Percentiles rank a stretch among this genome's conserved stretches.
Evolutionary conservation across 1,140 invertebrate genomes (phyloP).

Genomic region (Vanessa atalanta): DNA sequence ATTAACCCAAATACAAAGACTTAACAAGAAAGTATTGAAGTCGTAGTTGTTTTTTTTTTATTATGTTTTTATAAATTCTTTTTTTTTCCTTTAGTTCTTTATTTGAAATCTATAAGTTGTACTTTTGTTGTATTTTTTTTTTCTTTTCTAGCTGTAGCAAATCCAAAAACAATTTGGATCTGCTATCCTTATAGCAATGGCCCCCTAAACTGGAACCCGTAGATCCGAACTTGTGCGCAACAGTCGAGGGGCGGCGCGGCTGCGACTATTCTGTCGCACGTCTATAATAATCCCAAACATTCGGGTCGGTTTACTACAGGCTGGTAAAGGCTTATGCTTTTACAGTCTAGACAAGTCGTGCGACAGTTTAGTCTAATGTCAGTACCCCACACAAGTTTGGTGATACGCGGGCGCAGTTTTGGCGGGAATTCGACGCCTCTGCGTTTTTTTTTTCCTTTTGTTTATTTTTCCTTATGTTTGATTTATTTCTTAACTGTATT

Average conservation of each 20-base stretch:
- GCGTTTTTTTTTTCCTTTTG: constrained; percentile 49
- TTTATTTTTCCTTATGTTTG: constrained; percentile 30
- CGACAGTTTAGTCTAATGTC: constrained; percentile 47
- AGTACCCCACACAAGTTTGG: constrained; percentile 74
- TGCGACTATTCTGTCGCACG: constrained; percentile 55
- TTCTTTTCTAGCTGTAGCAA: constrained; percentile 35
- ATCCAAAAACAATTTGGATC: constrained; percentile 40
- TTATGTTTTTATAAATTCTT: background rate
- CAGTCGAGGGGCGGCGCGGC: constrained; percentile 52
- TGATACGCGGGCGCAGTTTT: constrained; percentile 79
- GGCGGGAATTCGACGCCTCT: constrained; percentile 67
- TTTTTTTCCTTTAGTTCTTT: constrained; percentile 25
- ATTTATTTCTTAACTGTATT: constrained; percentile 20
- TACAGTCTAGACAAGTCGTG: constrained; percentile 32
- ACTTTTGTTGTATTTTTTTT: constrained; percentile 28
- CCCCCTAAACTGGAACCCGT: constrained; percentile 78
- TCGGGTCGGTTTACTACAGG: background rate
- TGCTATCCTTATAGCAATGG: constrained; percentile 50
- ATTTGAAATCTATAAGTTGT: background rate
- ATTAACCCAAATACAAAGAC: too few species aligned
- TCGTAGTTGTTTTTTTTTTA: background rate
- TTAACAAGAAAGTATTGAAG: too few species aligned
- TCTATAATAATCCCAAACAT: background rate
- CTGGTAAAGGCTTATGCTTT: too few species aligned
- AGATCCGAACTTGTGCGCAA: constrained; percentile 79